Conservation (phyloP, 2,113 vertebrate species). For the Nothocercus julius region DNA sequence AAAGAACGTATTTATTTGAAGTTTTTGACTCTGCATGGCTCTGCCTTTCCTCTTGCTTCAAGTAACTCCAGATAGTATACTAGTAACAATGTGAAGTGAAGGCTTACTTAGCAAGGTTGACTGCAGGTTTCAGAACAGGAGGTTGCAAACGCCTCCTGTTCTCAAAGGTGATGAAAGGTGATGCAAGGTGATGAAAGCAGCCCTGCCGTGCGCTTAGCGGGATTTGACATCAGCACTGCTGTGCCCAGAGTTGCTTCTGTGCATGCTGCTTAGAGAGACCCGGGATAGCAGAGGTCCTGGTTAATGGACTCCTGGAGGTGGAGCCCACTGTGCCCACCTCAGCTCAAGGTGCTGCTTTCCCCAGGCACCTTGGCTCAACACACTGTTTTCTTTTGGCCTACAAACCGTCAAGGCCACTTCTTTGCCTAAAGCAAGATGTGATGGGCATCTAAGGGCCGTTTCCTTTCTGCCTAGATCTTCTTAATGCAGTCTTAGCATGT, state of each 20-base stretch:
- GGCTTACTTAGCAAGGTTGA: not conserved
- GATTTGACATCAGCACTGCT: not conserved
- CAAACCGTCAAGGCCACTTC: not conserved
- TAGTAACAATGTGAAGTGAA: accelerated
- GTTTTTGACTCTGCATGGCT: not conserved
- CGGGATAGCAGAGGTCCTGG: not conserved
- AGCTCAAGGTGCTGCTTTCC: not conserved
- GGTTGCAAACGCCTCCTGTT: not conserved
- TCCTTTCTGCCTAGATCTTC: not conserved
- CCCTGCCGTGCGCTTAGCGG: accelerated
- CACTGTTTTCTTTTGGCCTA: not conserved
- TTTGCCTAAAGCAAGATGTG: accelerated
- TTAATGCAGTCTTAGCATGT: not conserved
- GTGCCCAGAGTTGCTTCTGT: not conserved
- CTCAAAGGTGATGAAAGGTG: too few species aligned
- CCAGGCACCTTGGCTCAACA: not conserved
- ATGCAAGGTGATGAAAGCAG: not conserved
- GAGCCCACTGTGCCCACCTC: not conserved
- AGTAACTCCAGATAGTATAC: accelerated
- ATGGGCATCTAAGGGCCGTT: not conserved
- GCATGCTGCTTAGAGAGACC: accelerated
- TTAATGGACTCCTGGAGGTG: accelerated
- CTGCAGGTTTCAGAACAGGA: not conserved
- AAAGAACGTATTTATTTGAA: not conserved
- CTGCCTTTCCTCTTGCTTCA: not conserved